Base-by-base conservation (phyloP, 2,797 vertebrate species). In the Phoebastria nigripes region DNA sequence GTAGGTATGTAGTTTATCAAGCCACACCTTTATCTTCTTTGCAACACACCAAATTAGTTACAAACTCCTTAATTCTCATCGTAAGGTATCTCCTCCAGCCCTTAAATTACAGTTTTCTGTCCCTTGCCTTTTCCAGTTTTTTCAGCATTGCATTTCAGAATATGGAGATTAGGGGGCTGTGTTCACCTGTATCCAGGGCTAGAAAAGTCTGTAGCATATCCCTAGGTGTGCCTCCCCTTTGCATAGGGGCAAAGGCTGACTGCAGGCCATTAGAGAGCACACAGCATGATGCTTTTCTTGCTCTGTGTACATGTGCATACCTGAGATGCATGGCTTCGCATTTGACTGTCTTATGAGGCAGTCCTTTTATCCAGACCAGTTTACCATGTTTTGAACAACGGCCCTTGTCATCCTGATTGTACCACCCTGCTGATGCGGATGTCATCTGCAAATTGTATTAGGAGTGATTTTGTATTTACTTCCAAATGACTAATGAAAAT, bases 401-500 rank as follows among this genome's bases (percentile, higher is more conserved):
- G 39, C 26, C 37, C 17, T 70, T n/a, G 33, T 42, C 41, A n/a
- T 35, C 41, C 47, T 33, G 44, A 11, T 41, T 44, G 61, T 37
- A 39, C 35, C 35, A 29, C 39, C n/a, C 12, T 0, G 56, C 79
- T 39, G 63, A 90, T 25, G 55, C 3, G 2, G n/a, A 33, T 56
- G 63, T 26, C 46, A 61, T 69, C 46, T 44, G 49, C 76, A 90
- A 88, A 93, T 58, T 82, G 59, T 41, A 29, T 93, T 92, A 82
- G 80, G 59, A 93, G 67, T 69, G 94, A 82, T 90, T 93, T 73
- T 61, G 42, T 92, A 65, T 94, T 88, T 94, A 33, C 72, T 93
- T 94, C 80, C 51, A 72, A 86, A 80, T 92, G 91, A 62, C 47
- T 92, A 69, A 93, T 70, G 91, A 86, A 88, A 80, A 73, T 95